These are phyloP conservation scores for Chaetodon trifasciatus DNA, from an alignment of 2,797 vertebrate species.

Conservation along the genomic window DNA sequence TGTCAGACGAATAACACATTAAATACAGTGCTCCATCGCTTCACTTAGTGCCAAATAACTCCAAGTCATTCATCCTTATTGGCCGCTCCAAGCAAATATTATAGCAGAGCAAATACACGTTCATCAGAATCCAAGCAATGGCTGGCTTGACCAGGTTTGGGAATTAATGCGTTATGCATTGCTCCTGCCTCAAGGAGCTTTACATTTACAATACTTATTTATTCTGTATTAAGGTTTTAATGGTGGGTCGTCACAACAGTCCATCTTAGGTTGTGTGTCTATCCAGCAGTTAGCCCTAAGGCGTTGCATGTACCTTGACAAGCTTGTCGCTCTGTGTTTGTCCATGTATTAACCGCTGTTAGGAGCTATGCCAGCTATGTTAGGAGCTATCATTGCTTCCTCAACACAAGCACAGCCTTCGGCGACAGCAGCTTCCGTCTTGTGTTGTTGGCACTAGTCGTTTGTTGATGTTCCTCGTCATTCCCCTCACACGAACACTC, in stretches of 20 bases:
- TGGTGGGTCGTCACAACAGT: neutral
- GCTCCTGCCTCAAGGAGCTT: neutral
- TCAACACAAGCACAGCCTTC: slow-evolving; percentile 18
- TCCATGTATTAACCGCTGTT: slow-evolving; percentile 30
- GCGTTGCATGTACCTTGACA: slow-evolving; percentile 1
- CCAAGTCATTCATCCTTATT: too few relatives aligned
- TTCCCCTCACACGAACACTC: slow-evolving; percentile 5
- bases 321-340: slow-evolving; percentile 10
- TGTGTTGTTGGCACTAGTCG: slow-evolving; percentile 39
- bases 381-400: slow-evolving; percentile 18
- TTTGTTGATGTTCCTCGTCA: slow-evolving; percentile 56
- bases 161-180: too few relatives aligned
- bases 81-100: too few relatives aligned
- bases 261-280: neutral
- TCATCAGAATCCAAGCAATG: too few relatives aligned
- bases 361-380: slow-evolving; percentile 16
- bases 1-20: too few relatives aligned
- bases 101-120: too few relatives aligned
- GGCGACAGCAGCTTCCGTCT: slow-evolving; percentile 1
- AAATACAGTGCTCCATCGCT: too few relatives aligned
- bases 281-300: neutral
- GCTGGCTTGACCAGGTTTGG: too few relatives aligned
- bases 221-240: neutral
- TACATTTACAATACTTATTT: neutral
- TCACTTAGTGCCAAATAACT: too few relatives aligned